These are phyloP conservation scores for Psittacula echo DNA, from an alignment of 2,797 vertebrate species.

Conservation along the genomic window DNA sequence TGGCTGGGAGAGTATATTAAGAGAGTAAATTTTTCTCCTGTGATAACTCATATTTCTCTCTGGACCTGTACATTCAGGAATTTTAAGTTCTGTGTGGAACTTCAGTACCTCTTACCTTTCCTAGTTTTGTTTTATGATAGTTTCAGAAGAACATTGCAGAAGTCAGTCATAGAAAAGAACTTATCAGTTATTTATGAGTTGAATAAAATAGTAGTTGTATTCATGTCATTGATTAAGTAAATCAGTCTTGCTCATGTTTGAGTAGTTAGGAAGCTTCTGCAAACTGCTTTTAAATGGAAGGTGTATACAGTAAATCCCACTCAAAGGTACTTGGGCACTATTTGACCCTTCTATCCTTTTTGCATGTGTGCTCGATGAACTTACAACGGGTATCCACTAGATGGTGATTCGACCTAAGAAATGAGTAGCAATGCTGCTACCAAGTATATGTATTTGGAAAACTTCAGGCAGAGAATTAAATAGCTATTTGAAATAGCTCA, in stretches of 20 bases:
- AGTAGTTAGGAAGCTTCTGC: not conserved
- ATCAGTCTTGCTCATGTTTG: not conserved
- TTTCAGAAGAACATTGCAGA: not conserved
- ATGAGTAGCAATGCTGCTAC: not conserved
- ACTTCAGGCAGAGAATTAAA: not conserved
- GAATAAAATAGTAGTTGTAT: not conserved
- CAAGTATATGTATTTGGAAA: not conserved
- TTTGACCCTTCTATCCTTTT: not conserved
- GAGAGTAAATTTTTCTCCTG: not conserved
- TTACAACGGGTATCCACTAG: conserved; percentile 43
- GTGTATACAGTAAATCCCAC: not conserved
- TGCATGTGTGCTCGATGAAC: not conserved
- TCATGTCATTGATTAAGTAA: not conserved
- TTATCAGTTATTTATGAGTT: not conserved
- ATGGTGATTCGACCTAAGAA: conserved; percentile 32
- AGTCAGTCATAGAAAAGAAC: not conserved
- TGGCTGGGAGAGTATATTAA: not conserved
- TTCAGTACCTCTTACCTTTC: not conserved
- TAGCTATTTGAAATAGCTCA: fast-evolving
- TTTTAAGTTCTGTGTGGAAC: not conserved
- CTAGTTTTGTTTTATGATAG: not conserved
- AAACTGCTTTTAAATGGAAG: not conserved
- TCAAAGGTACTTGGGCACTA: not conserved
- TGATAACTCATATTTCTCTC: not conserved
- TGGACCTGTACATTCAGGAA: not conserved